phyloP scores from a whole-genome alignment of 2,113 vertebrate genomes.

The Zosterops pallidus region DNA sequence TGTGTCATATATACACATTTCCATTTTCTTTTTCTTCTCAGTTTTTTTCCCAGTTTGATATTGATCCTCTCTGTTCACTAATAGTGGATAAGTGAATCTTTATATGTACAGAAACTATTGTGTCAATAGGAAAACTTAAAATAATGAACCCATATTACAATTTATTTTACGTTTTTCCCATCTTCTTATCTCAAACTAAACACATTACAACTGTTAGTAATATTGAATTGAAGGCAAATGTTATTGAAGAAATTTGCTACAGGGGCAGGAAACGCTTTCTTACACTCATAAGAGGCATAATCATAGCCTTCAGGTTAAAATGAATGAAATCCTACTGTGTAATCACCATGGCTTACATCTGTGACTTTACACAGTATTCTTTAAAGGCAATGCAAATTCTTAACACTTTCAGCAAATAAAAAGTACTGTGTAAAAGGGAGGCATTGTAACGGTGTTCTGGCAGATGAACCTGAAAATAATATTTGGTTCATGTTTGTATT shows the following conservation, averaged over 20 bases:
- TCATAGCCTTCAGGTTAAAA: slow-evolving; percentile 56
- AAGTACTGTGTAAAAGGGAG: neutral
- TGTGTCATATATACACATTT: neutral
- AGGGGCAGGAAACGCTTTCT: slow-evolving; percentile 24
- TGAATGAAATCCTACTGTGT: slow-evolving; percentile 44
- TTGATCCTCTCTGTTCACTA: slow-evolving; percentile 37
- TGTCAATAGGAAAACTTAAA: slow-evolving; percentile 37
- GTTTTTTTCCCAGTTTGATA: neutral
- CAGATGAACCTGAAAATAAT: slow-evolving; percentile 20
- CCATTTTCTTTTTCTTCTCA: neutral
- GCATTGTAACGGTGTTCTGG: neutral
- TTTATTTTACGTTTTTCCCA: slow-evolving; percentile 48
- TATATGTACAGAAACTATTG: slow-evolving; percentile 26
- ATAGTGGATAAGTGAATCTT: slow-evolving; percentile 27
- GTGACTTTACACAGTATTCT: slow-evolving; percentile 11
- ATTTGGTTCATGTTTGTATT: slow-evolving; percentile 11
- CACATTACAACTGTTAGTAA: slow-evolving; percentile 6
- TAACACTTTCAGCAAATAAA: slow-evolving; percentile 43
- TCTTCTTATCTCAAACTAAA: slow-evolving; percentile 38
- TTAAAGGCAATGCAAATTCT: slow-evolving; percentile 49
- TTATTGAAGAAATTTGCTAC: slow-evolving; percentile 30
- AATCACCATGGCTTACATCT: slow-evolving; percentile 47
- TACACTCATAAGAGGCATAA: slow-evolving; percentile 28
- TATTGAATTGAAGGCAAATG: slow-evolving; percentile 44
- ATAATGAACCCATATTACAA: slow-evolving; percentile 42